Percentiles rank a stretch among this genome's conserved stretches.
These are phyloP conservation scores for Apostichopus leukothele DNA, from an alignment of 53 echinoderm and acorn worm genomes.

Conservation along the genomic window DNA sequence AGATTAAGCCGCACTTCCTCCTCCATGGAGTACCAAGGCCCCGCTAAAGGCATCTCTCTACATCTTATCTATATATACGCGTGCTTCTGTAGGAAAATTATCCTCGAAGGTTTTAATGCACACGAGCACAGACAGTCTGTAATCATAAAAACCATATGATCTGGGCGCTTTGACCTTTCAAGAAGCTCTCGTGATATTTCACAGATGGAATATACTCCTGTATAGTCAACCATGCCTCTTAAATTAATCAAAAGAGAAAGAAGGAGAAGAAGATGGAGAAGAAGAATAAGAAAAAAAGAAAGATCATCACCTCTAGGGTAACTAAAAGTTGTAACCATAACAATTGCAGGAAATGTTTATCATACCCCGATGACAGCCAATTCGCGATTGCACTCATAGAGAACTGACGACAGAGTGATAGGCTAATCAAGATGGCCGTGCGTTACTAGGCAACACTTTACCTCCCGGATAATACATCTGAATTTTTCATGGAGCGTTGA, in stretches of 20 bases:
- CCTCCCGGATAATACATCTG: no score
- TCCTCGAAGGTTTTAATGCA: no score
- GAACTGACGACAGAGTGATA: neutral
- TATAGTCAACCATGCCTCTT: neutral
- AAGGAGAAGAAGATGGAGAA: neutral
- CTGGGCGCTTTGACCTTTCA: neutral
- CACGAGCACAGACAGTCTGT: no score
- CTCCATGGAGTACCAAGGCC: no score
- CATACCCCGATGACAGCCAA: neutral
- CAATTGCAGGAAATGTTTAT: neutral
- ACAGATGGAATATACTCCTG: neutral
- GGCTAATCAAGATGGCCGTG: no score
- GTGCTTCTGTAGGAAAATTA: no score
- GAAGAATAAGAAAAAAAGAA: neutral
- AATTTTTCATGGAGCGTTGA: no score
- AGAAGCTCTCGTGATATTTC: neutral
- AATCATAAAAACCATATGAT: no score
- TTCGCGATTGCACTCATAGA: neutral
- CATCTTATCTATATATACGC: no score
- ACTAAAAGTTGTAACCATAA: neutral
- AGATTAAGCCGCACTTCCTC: no score
- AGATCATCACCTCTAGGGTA: neutral
- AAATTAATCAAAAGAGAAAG: neutral
- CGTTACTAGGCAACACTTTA: no score
- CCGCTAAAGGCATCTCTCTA: no score